Evolutionary conservation across 2,113 vertebrate genomes (phyloP).

Genomic region (Dascyllus trimaculatus): DNA sequence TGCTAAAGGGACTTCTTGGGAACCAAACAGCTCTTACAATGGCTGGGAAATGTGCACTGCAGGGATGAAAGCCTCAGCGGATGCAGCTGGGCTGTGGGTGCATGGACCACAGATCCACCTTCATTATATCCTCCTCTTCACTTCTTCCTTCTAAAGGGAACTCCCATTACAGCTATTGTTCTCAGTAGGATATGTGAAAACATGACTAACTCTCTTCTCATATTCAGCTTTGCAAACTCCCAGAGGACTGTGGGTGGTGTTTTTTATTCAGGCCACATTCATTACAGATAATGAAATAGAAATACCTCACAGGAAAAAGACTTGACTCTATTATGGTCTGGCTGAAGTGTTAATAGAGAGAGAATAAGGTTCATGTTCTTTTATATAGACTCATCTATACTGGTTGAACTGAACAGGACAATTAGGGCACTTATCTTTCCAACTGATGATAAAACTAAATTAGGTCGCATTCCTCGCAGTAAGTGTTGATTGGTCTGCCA

Average conservation of each 20-base stretch:
- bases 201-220: neutral
- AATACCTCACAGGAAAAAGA: conserved; percentile 13
- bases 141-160: neutral
- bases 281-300: neutral
- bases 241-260: neutral
- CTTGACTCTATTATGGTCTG: neutral
- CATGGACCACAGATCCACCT: conserved; percentile 21
- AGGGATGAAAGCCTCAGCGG: conserved; percentile 44
- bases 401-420: neutral
- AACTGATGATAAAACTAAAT: conserved; percentile 27
- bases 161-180: conserved; percentile 31
- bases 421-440: conserved; percentile 21
- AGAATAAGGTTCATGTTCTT: neutral
- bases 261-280: conserved; percentile 10
- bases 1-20: conserved; percentile 21
- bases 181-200: conserved; percentile 20
- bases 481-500: conserved; percentile 44
- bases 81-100: conserved; percentile 23
- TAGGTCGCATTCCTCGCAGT: conserved; percentile 9
- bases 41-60: conserved; percentile 27
- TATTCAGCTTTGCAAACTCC: conserved; percentile 18
- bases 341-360: conserved; percentile 13
- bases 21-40: conserved; percentile 41
- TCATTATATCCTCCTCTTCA: conserved; percentile 10
- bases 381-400: conserved; percentile 5